These are phyloP conservation scores for Nematostella vectensis DNA, from an alignment of 92 coral and sea anemone genomes.

Conservation along the genomic window DNA sequence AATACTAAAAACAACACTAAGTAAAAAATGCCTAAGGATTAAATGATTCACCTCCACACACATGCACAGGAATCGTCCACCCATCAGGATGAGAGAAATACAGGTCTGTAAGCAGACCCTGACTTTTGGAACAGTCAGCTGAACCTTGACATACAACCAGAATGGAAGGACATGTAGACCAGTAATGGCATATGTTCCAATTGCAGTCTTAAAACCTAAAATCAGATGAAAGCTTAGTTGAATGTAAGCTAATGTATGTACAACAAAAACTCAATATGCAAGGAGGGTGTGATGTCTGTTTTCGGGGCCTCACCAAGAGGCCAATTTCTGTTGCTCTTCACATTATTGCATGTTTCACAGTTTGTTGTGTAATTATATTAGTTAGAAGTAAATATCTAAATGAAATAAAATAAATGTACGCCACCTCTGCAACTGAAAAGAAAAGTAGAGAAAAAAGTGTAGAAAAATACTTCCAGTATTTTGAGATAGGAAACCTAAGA, in stretches of 20 bases:
- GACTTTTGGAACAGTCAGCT: constrained; percentile 20
- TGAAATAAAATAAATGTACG: too few species aligned
- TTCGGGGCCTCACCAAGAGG: too few species aligned
- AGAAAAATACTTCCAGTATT: too few species aligned
- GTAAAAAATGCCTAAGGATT: background rate
- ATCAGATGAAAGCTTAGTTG: background rate
- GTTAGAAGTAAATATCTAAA: too few species aligned
- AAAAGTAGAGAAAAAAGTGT: too few species aligned
- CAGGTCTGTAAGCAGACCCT: constrained; percentile 34
- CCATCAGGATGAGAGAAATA: constrained; percentile 33
- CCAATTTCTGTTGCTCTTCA: background rate
- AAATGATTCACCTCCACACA: constrained; percentile 59
- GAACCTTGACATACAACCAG: constrained; percentile 57
- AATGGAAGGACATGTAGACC: constrained; percentile 81
- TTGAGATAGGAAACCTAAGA: background rate
- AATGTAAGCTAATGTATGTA: too few species aligned
- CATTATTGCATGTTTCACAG: background rate
- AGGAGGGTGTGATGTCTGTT: too few species aligned
- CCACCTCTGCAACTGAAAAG: too few species aligned
- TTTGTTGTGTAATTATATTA: background rate
- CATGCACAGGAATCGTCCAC: constrained; percentile 63
- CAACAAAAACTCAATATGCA: too few species aligned
- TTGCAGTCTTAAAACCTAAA: constrained; percentile 70
- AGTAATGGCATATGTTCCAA: constrained; percentile 61
- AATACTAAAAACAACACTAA: too few species aligned